Conservation (phyloP, 2,888 invertebrate species). For the Melinopterus prodromus region DNA sequence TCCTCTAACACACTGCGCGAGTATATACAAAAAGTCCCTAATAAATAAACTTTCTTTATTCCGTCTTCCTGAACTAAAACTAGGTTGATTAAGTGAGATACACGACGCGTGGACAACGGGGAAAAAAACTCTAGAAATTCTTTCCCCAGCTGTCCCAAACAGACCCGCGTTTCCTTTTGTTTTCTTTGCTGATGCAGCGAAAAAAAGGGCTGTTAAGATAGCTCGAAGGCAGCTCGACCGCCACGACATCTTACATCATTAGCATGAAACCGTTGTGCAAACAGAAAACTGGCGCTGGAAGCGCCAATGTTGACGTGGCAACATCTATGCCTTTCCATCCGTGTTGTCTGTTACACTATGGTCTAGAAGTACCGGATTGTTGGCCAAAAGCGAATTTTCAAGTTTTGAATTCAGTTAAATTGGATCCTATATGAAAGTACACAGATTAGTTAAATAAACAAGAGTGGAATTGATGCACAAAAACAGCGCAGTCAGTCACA, state of each 20-base stretch:
- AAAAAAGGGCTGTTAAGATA: neutral
- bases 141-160: neutral
- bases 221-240: neutral
- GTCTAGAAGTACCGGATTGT: too few relatives aligned
- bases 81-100: neutral
- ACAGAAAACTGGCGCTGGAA: neutral
- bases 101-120: neutral
- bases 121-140: neutral
- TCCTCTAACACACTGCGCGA: too few relatives aligned
- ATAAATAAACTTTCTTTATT: too few relatives aligned
- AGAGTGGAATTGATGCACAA: too few relatives aligned
- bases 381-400: too few relatives aligned
- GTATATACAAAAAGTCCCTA: too few relatives aligned
- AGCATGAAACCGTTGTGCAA: constrained; percentile 4
- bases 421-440: too few relatives aligned
- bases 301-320: neutral
- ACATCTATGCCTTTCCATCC: constrained; percentile 4
- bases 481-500: too few relatives aligned
- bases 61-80: neutral
- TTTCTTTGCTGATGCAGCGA: neutral
- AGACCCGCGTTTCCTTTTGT: neutral
- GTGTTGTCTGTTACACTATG: neutral
- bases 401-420: too few relatives aligned
- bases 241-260: neutral
- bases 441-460: too few relatives aligned